Conservation (phyloP, 1,140 invertebrate genomes). For the Arctopsyche grandis region DNA sequence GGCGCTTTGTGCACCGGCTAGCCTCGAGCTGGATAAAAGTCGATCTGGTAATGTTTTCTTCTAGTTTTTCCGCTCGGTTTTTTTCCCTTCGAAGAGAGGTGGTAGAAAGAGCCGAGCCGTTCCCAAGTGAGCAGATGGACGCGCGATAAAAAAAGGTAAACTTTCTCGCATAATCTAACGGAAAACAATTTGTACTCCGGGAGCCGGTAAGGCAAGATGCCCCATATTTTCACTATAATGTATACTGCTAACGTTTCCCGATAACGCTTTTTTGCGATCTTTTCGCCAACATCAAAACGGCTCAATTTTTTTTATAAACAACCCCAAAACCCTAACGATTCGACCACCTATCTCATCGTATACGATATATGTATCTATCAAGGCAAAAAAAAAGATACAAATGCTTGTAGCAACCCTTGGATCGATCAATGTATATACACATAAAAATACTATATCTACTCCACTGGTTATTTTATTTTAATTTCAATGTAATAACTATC, state of each 20-base stretch:
- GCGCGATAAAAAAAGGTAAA: constrained; percentile 48
- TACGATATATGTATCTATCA: no score
- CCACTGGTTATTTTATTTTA: no score
- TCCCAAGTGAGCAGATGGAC: constrained; percentile 51
- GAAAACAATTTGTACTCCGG: constrained; percentile 26
- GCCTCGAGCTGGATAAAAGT: constrained; percentile 27
- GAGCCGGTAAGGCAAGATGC: constrained; percentile 24
- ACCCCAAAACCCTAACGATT: neutral
- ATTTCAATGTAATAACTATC: no score
- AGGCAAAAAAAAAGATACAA: no score
- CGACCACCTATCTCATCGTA: no score
- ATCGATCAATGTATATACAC: no score
- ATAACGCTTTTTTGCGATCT: constrained; percentile 28
- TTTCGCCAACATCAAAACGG: neutral
- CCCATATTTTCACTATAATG: constrained; percentile 28
- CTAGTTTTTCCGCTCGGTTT: constrained; percentile 3
- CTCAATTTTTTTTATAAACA: constrained; percentile 16
- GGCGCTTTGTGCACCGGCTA: neutral
- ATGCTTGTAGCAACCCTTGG: no score
- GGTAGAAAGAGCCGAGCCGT: neutral
- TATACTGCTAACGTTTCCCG: constrained; percentile 27
- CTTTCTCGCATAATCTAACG: constrained; percentile 27
- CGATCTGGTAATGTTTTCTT: constrained; percentile 46
- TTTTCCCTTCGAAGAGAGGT: constrained; percentile 19
- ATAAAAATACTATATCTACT: no score